Conservation (phyloP, 2,113 vertebrate species). For the Lasiurus borealis region DNA sequence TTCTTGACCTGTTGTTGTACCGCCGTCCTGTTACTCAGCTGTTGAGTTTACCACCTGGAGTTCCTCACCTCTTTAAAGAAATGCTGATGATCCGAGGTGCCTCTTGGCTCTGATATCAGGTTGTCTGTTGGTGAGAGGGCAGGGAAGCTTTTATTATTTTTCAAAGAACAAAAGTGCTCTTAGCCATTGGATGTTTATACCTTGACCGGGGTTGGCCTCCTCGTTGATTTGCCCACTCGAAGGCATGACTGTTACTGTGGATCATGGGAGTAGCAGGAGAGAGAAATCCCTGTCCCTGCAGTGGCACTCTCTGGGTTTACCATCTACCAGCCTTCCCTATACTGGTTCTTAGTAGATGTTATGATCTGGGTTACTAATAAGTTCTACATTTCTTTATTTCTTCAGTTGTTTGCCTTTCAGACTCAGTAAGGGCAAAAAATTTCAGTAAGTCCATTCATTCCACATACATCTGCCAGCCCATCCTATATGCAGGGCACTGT, state of each 20-base stretch:
- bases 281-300: background rate
- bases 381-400: slow-evolving; percentile 9
- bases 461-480: background rate
- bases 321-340: background rate
- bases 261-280: background rate
- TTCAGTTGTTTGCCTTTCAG: background rate
- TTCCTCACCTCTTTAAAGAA: too few relatives aligned
- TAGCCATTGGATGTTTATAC: background rate
- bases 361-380: background rate
- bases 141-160: slow-evolving; percentile 1
- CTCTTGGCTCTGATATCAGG: slow-evolving; percentile 43
- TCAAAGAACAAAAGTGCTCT: slow-evolving; percentile 18
- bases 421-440: background rate
- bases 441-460: background rate
- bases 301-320: background rate
- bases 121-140: background rate
- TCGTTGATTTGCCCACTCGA: background rate
- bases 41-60: too few relatives aligned
- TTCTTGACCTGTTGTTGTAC: too few relatives aligned
- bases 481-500: background rate
- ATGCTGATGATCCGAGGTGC: too few relatives aligned
- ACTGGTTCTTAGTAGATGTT: background rate
- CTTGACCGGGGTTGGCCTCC: background rate
- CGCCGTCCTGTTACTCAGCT: too few relatives aligned
- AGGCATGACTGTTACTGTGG: background rate